Base-by-base conservation (phyloP, 2,113 vertebrate species). In the Arizona elegans region DNA sequence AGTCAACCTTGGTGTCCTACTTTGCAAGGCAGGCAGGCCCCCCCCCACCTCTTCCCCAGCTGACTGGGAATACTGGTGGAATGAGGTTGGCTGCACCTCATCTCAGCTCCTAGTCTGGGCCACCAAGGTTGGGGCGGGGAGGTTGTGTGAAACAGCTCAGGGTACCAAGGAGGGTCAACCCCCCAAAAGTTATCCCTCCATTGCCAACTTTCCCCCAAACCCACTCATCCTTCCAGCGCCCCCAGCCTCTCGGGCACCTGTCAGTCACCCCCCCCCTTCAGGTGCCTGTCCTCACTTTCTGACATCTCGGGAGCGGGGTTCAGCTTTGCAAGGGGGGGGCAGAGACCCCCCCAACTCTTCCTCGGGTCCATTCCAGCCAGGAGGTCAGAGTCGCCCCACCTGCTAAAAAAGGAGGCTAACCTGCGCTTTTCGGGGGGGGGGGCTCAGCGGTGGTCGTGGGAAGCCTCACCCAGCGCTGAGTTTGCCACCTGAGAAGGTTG, bases 361-460 rank as follows among this genome's bases (percentile, higher is more conserved):
- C 29, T 12, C 7, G 65, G 29, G 13, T 5, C 65, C 12, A 70
- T 15, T 70, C 59, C 12, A 0, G 65, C 29, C 29, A 6, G 29
- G 29, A 13, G 12, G 65, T n/a, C 12, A 6, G 29, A 3, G 0
- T 70, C 12, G 0, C 29, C 29, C 12, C 1, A 11, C 53, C 53
- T 54, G 3, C 29, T 12, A 12, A n/a, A 12, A n/a, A n/a, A 29
- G 29, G 5, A 33, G 5, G 29, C 65, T 70, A 15, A 70, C 29
- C 29, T n/a, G 29, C 3, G 2, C 23, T 59, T 21, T 26, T 59
- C 2, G 8, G 58, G 23, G 23, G 8, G 24, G 23, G 58, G 23
- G 23, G 8, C 58, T 59, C 23, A 59, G 23, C 10, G 8, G 24
- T 5, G 12, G 65, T n/a, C 1, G 1, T 70, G 29, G 1, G 12